A percentile compares a stretch with the other conserved stretches of the same genome.
Evolutionary conservation across 2,113 vertebrate genomes (phyloP).

Genomic region (Lepidothrix coronata): DNA sequence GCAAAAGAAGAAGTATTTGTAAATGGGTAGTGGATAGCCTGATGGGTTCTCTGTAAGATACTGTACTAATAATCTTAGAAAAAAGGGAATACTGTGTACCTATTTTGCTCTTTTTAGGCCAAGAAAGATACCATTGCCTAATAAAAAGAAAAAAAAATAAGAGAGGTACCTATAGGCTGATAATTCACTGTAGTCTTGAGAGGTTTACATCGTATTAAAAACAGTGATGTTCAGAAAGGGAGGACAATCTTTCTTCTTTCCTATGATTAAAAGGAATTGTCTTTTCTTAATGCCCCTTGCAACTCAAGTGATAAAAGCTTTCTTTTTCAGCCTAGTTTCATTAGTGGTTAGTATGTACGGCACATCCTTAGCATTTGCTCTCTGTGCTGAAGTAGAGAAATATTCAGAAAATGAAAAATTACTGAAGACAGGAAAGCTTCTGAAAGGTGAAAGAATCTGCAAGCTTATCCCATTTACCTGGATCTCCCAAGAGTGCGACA

Average conservation of each 20-base stretch:
- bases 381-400: background rate
- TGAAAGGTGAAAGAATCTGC: constrained; percentile 7
- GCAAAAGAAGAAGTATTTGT: background rate
- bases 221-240: background rate
- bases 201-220: background rate
- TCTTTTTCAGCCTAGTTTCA: background rate
- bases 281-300: background rate
- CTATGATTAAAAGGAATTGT: background rate
- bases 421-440: constrained; percentile 8
- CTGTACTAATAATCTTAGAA: background rate
- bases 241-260: background rate
- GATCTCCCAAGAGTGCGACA: background rate
- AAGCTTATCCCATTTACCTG: constrained; percentile 21
- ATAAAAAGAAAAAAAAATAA: background rate
- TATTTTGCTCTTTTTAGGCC: background rate
- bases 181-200: background rate
- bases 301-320: background rate
- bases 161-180: background rate
- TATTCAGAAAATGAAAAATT: constrained; percentile 45
- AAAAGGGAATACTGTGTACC: background rate
- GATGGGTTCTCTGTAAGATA: background rate
- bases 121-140: background rate
- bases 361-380: background rate
- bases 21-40: background rate
- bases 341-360: background rate